Percentiles rank a stretch among this genome's conserved stretches.
phyloP scores from a whole-genome alignment of 1,140 invertebrate species.

The Hestina assimilis region DNA sequence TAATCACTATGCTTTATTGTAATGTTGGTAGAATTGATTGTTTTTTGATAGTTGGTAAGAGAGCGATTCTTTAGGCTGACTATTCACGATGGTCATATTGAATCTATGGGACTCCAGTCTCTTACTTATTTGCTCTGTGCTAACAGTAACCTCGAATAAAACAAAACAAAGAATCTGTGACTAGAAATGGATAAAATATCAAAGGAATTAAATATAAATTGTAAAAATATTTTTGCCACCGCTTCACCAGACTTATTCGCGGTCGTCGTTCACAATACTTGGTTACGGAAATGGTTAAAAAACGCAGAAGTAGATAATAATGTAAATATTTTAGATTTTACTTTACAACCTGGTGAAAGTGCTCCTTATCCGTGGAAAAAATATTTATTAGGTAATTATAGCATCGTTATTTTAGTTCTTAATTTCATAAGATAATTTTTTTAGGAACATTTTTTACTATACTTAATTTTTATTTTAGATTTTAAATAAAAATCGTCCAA shows the following conservation, averaged over 20 bases:
- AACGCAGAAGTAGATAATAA: constrained; percentile 79
- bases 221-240: constrained; percentile 81
- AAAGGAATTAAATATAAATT: constrained; percentile 82
- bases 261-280: constrained; percentile 82
- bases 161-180: constrained; percentile 62
- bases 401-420: constrained; percentile 9
- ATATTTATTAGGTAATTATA: constrained; percentile 80
- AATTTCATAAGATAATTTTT: constrained; percentile 5
- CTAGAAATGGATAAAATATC: constrained; percentile 80
- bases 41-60: too few species aligned
- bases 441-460: not conserved
- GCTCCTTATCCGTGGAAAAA: constrained; percentile 80
- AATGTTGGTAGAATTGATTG: too few species aligned
- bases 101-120: too few species aligned
- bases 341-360: constrained; percentile 78
- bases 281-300: constrained; percentile 83
- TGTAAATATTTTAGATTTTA: constrained; percentile 72
- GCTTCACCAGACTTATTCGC: constrained; percentile 77
- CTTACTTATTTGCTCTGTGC: too few species aligned
- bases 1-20: too few species aligned
- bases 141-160: constrained; percentile 44
- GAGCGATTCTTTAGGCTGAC: too few species aligned
- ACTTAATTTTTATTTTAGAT: constrained; percentile 72
- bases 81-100: too few species aligned
- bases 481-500: constrained; percentile 81